phyloP scores from a whole-genome alignment of 2,888 invertebrate species.

The Erynnis tages region DNA sequence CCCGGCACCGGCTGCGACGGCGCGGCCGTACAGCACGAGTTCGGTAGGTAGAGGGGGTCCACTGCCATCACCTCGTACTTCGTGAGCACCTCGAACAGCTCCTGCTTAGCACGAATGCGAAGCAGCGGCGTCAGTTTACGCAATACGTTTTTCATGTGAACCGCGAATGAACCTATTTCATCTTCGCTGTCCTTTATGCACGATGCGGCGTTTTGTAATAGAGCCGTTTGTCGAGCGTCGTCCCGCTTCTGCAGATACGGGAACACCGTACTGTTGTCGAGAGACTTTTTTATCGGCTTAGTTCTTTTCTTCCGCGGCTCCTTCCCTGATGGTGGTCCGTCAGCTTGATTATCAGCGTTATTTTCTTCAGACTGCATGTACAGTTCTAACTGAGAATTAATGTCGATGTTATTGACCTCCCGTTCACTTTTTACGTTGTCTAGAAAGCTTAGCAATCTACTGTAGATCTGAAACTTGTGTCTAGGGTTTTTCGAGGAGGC shows the following conservation, averaged over 20 bases:
- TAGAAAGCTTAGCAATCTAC: constrained; percentile 12
- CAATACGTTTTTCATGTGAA: constrained; percentile 21
- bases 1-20: not conserved
- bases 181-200: constrained; percentile 22
- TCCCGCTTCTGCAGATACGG: constrained; percentile 17
- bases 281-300: constrained; percentile 17
- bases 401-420: constrained; percentile 18
- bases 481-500: constrained; percentile 21
- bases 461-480: constrained; percentile 22
- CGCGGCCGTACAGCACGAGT: constrained; percentile 12
- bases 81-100: constrained; percentile 23
- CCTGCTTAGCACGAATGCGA: constrained; percentile 20
- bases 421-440: constrained; percentile 19
- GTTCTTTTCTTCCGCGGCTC: constrained; percentile 18
- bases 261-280: constrained; percentile 8
- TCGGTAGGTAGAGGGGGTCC: constrained; percentile 18
- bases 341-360: constrained; percentile 7
- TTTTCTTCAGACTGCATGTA: constrained; percentile 21
- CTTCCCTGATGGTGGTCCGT: constrained; percentile 12
- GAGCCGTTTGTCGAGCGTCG: constrained; percentile 15
- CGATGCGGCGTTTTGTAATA: constrained; percentile 17
- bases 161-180: constrained; percentile 19
- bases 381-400: constrained; percentile 19
- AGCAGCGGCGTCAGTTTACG: constrained; percentile 18
- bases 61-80: constrained; percentile 26